A percentile compares a stretch with the other conserved stretches of the same genome.
Conservation (phyloP, 2,797 vertebrate genomes). For the Squalus acanthias region DNA sequence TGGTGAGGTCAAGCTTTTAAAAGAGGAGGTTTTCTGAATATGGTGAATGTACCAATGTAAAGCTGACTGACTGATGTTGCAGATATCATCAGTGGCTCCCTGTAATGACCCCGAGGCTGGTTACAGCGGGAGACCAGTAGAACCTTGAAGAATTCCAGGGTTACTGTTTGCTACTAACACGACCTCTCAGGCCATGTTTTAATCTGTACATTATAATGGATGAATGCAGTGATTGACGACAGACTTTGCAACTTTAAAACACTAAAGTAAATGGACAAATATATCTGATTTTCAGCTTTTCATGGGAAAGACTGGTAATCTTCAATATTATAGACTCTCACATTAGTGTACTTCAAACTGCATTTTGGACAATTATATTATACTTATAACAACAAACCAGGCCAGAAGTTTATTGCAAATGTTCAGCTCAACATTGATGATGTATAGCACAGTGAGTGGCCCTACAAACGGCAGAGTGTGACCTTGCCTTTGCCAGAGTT, state of each 20-base stretch:
- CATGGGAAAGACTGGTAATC: background rate
- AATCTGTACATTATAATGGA: background rate
- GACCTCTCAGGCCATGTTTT: background rate
- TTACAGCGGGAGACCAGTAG: background rate
- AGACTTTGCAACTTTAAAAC: background rate
- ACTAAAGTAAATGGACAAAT: background rate
- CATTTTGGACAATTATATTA: background rate
- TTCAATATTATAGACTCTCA: background rate
- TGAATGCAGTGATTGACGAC: background rate
- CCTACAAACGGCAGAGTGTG: background rate
- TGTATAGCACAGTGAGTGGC: background rate
- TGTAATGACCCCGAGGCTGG: background rate
- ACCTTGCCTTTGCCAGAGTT: background rate
- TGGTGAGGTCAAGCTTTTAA: background rate
- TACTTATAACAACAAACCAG: background rate
- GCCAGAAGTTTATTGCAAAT: background rate
- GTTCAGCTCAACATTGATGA: slow-evolving; percentile 12
- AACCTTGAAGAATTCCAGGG: background rate
- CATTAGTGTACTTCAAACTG: slow-evolving; percentile 19
- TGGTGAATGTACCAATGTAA: no score
- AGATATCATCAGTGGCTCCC: background rate
- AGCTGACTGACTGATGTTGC: background rate
- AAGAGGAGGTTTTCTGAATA: background rate
- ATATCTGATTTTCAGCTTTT: background rate
- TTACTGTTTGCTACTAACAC: background rate